phyloP scores from a whole-genome alignment of 2,113 vertebrate species.

The Trachemys scripta region DNA sequence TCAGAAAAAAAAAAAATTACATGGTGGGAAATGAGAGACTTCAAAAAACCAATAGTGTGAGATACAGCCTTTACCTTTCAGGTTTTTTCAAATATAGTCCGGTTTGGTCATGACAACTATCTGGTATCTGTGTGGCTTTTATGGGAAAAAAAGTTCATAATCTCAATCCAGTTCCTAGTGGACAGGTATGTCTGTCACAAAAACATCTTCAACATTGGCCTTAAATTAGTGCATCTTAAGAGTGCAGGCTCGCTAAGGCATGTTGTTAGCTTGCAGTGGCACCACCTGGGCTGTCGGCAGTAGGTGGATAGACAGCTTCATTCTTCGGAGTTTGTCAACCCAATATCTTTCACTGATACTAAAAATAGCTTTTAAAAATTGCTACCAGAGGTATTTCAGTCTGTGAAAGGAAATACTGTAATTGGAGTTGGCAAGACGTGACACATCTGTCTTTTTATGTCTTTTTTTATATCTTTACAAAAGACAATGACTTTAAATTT shows the following conservation, averaged over 20 bases:
- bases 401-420: not conserved
- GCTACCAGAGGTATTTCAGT: rapidly evolving
- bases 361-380: not conserved
- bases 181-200: not conserved
- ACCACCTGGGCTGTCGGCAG: not conserved
- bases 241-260: not conserved
- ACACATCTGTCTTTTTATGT: not conserved
- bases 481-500: not conserved
- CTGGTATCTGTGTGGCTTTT: not conserved
- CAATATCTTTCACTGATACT: not conserved
- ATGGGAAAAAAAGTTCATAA: not conserved
- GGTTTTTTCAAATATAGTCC: not conserved
- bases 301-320: not conserved
- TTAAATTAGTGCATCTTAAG: slow-evolving; percentile 5
- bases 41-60: not conserved
- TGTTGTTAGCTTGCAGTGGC: not conserved
- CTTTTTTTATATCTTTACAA: not conserved
- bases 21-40: not conserved
- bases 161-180: not conserved
- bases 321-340: slow-evolving; percentile 1
- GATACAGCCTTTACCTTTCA: not conserved
- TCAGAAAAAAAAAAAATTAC: not conserved
- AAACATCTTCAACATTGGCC: not conserved
- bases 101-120: not conserved
- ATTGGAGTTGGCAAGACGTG: not conserved